phyloP scores from a whole-genome alignment of 2,797 vertebrate genomes.

The Chelon labrosus region DNA sequence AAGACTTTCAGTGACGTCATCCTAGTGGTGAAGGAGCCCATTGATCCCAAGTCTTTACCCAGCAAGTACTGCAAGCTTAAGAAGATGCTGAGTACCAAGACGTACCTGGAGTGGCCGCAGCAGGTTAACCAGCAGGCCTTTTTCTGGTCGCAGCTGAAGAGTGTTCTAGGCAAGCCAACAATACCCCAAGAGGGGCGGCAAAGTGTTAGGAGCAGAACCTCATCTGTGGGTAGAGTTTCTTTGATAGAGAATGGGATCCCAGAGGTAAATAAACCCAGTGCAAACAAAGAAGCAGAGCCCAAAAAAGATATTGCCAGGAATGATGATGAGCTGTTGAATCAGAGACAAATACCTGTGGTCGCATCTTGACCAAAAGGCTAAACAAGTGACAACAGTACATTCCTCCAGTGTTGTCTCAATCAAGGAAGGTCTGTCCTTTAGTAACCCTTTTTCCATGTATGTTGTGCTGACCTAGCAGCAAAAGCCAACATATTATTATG shows the following conservation, averaged over 20 bases:
- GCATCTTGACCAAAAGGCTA: conserved; percentile 24
- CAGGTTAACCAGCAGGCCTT: conserved; percentile 84
- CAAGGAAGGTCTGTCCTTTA: conserved; percentile 1
- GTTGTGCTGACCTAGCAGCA: conserved; percentile 24
- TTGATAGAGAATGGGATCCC: conserved; percentile 38
- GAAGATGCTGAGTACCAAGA: conserved; percentile 88
- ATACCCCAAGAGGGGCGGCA: conserved; percentile 5
- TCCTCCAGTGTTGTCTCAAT: neutral
- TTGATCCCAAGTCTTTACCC: conserved; percentile 83
- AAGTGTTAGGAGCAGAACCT: conserved; percentile 58
- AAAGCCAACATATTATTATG: conserved; percentile 36
- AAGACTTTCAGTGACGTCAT: conserved; percentile 87
- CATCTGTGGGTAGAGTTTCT: conserved; percentile 51
- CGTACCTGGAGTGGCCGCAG: conserved; percentile 90
- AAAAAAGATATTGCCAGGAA: neutral
- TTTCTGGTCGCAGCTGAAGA: conserved; percentile 89
- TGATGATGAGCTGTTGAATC: conserved; percentile 23
- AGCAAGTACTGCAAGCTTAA: conserved; percentile 89
- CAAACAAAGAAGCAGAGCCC: conserved; percentile 20
- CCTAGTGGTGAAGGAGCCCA: conserved; percentile 88
- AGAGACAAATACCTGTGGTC: conserved; percentile 38
- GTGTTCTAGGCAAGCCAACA: conserved; percentile 83
- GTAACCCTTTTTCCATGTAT: conserved; percentile 5
- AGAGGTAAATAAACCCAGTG: neutral
- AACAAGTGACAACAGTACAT: neutral